Conservation (phyloP, 2,797 vertebrate genomes). For the Rhinatrema bivittatum region DNA sequence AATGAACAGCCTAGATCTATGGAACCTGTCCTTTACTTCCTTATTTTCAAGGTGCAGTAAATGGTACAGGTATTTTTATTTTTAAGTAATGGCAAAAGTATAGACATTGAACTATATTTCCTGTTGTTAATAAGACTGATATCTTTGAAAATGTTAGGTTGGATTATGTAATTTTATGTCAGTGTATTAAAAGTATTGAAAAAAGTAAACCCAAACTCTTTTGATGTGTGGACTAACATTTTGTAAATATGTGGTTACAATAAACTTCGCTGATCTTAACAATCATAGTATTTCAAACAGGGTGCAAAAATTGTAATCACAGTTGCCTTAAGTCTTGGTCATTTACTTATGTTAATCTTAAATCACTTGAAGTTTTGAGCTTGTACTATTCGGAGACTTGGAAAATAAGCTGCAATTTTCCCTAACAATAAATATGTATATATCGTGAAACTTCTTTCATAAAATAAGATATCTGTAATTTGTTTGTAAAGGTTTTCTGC, state of each 20-base stretch:
- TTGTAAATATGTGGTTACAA: constrained; percentile 60
- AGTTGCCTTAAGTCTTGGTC: constrained; percentile 27
- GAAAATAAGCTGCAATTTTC: constrained; percentile 17
- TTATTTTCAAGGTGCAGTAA: constrained; percentile 38
- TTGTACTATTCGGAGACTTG: constrained; percentile 11
- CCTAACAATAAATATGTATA: too few relatives aligned
- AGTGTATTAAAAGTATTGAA: constrained; percentile 28
- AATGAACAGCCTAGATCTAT: constrained; percentile 32
- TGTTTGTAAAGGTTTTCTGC: too few relatives aligned
- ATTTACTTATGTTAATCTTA: constrained; percentile 18
- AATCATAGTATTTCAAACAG: constrained; percentile 48
- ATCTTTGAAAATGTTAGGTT: constrained; percentile 30
- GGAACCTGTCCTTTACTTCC: constrained; percentile 35
- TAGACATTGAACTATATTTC: neutral
- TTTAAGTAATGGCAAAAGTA: constrained; percentile 28
- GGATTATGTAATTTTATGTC: constrained; percentile 43
- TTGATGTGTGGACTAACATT: constrained; percentile 47
- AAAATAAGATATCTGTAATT: too few relatives aligned
- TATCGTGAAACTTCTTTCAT: too few relatives aligned
- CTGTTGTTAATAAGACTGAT: constrained; percentile 29
- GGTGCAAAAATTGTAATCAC: constrained; percentile 40
- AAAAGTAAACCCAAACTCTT: constrained; percentile 27
- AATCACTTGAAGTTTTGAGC: constrained; percentile 18
- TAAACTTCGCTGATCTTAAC: constrained; percentile 40
- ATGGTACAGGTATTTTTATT: constrained; percentile 26